These are phyloP conservation scores for Drosophila elegans DNA, from an alignment of 1,140 invertebrate genomes.

Conservation along the genomic window DNA sequence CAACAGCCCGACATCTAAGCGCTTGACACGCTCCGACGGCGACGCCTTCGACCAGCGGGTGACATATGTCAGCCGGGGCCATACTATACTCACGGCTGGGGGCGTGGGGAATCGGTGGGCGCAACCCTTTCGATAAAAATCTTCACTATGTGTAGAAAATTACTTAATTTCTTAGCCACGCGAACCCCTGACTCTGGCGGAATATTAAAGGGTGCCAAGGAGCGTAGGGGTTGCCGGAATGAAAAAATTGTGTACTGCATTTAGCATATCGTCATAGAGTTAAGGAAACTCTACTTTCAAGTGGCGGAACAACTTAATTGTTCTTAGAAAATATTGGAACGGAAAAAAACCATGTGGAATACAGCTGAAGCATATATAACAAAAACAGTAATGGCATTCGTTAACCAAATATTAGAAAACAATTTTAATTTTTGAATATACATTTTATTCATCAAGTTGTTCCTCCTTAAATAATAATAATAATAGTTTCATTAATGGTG, in stretches of 20 bases:
- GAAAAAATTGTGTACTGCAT: neutral
- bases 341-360: neutral
- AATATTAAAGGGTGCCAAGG: slow-evolving; percentile 25
- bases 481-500: too few species aligned
- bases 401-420: neutral
- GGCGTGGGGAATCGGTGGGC: slow-evolving; percentile 20
- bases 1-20: slow-evolving; percentile 70
- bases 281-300: neutral
- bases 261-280: neutral
- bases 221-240: slow-evolving; percentile 9
- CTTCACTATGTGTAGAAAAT: slow-evolving; percentile 70
- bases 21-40: slow-evolving; percentile 71
- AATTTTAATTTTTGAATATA: neutral
- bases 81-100: neutral
- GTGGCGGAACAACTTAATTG: slow-evolving; percentile 14
- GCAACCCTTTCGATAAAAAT: slow-evolving; percentile 76
- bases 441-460: too few species aligned
- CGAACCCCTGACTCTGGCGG: slow-evolving; percentile 4
- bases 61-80: slow-evolving; percentile 64
- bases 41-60: slow-evolving; percentile 52
- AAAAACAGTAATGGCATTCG: neutral
- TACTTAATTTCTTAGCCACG: slow-evolving; percentile 69
- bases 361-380: too few species aligned
- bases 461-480: too few species aligned
- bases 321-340: neutral